Evolutionary conservation across 2,888 invertebrate genomes (phyloP), one percentile per base, ranked within the genome.

Genomic region (Ypsolopha scabrella): DNA sequence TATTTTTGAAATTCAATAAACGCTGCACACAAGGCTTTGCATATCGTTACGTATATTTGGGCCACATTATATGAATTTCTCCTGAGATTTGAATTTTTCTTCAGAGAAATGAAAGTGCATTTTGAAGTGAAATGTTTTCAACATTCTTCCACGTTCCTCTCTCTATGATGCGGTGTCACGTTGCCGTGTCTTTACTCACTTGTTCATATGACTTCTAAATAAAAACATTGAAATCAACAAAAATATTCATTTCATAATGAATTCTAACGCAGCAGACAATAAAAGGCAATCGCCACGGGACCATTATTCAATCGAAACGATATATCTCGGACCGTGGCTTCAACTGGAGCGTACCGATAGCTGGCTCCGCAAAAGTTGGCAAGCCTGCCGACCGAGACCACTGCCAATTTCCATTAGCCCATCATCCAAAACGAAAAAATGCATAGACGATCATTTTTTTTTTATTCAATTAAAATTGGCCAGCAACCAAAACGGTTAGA

Each of bases 391-490:
- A 65, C 67, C 72, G 80, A 79, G 73, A 78, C 80, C 80, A 81
- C 73, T 86, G 85, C 86, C 86, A 86, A 85, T 86, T 85, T 85
- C 85, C 86, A 85, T 85, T 85, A 85, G 75, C 83, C 78, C 81
- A 82, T 86, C 85, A 83, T 78, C 78, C 83, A 82, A 85, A 83
- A 81, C 81, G 82, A 83, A 86, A 83, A 86, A 83, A 79, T 75
- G 82, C 80, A 82, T 78, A 80, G 81, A 80, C 81, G 79, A 82
- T 80, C 79, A 81, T 80, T 85, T 86, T 50, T 86, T 50, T 86
- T 86, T 82, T 75, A 83, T 85, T 86, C 85, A 85, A 86, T 85
- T 86, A 82, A 85, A 80, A 85, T 82, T 85, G 85, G 82, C 82
- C 60, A 63, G 71, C 68, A 69, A 85, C 79, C 78, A 78, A 76